Evolutionary conservation across 37 sponge, comb jelly and placozoan genomes (phyloP), one percentile per base, ranked within the genome.

Genomic region (Amphimedon queenslandica): DNA sequence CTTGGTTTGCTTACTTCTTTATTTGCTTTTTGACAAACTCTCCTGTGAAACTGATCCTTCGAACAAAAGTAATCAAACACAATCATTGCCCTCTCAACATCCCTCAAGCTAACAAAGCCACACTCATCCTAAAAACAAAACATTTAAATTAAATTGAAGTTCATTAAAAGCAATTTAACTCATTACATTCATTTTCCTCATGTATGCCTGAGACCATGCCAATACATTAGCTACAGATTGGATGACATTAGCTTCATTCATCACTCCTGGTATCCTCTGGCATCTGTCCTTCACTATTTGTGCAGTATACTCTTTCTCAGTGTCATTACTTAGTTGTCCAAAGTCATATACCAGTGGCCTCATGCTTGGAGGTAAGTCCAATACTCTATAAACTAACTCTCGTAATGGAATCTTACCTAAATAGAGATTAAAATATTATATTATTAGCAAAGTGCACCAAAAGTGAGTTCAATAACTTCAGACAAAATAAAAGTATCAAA

Each of bases 261-360:
- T 36, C 25, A 36, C 38, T 6, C 16, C 8, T 4, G 6, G 10
- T 11, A 43, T 70, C 5, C 21, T 20, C 36, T 81, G 70, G 61
- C 88, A 82, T 73, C 87, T 76, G 37, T 76, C 67, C 0, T 39
- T 51, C 31, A 87, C 88, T 39, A 87, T 82, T 70, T 87, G 67
- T 71, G 60, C 33, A 29, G 74, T 77, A 58, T 87, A 87, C 2
- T 57, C 65, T 58, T 42, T 18, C 42, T 87, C 88, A 31, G 73
- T 81, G 55, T 24, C 67, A 27, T 74, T 56, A 57, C 40, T 77
- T 51, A 91, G 61, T 35, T 84, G 74, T 41, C 92, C 92, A 74
- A 83, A 87, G 66, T 88, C 89, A 88, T 80, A 97, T n/a, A 97
- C 91, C n/a, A 97, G 85, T 40, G 98, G 88, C 66, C 80, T 72